Evolutionary conservation across 2,113 vertebrate species (phyloP), one percentile per base, ranked within the genome.

Genomic region (Ammospiza caudacuta): DNA sequence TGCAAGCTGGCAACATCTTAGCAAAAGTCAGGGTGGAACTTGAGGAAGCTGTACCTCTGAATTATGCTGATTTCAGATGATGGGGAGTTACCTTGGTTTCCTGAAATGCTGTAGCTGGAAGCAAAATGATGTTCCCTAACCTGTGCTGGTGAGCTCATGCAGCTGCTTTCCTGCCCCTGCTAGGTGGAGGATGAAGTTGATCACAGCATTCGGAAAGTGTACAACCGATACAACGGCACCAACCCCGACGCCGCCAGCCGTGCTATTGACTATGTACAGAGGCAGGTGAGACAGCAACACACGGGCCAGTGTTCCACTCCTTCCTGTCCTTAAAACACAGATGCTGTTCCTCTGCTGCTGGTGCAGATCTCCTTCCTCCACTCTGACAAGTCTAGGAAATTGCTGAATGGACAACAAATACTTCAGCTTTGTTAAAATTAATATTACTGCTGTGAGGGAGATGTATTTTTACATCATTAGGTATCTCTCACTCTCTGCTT

Each of bases 211-310:
- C 98, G 92, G 87, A 99, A 99, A 94, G 99, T 99, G 5, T 99
- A 99, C 92, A 98, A 99, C 37, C 97, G 99, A 58, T 99, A 99
- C 97, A 99, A 99, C 6, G 99, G 99, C 63, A 99, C 99, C 59
- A 99, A 98, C 92, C 98, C 98, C 6, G 99, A 99, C 39, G 99
- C 99, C 55, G 99, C 99, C 29, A 99, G 99, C 93, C 99, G 99
- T 15, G 99, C 99, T 28, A 99, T 99, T 87, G 99, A 99, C 96
- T 99, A 99, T 66, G 99, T 99, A 90, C 99, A 99, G 97, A 98
- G 98, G 93, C 99, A 99, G 99, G 99, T 99, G 96, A 98, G 98
- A 49, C 0, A 1, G 49, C 6, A 0, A 64, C 12, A 43, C 39
- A 18, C 1, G 1, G 16, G 17, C 11, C 27, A 9, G 3, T 51